phyloP scores from a whole-genome alignment of 2,888 invertebrate genomes.

The Eupithecia subumbrata region DNA sequence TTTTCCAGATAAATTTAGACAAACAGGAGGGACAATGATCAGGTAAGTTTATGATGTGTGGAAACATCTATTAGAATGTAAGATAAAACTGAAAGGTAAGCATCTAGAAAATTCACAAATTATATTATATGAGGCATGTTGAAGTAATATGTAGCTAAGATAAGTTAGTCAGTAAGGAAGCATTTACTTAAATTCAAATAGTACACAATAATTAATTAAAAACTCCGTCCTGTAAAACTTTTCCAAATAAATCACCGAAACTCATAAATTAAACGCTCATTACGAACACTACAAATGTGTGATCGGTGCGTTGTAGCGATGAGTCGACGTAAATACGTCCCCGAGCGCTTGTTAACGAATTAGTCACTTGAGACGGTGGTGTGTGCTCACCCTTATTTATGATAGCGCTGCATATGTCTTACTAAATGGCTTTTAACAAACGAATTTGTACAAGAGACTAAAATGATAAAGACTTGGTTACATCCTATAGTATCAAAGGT shows the following conservation, averaged over 20 bases:
- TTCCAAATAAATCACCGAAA: constrained; percentile 18
- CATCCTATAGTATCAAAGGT: neutral
- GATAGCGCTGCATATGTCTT: constrained; percentile 43
- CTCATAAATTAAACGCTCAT: constrained; percentile 49
- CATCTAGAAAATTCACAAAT: neutral
- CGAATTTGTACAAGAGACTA: neutral
- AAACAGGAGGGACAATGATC: neutral
- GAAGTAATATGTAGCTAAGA: neutral
- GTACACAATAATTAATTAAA: neutral
- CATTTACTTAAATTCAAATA: neutral
- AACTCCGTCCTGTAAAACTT: constrained; percentile 2
- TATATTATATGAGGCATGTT: neutral
- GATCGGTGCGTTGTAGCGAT: constrained; percentile 42
- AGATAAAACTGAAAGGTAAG: neutral
- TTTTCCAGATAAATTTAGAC: neutral
- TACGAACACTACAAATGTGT: constrained; percentile 65
- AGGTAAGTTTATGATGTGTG: neutral
- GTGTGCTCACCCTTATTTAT: constrained; percentile 69
- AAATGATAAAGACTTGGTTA: neutral
- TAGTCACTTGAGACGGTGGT: constrained; percentile 67
- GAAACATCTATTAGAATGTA: too few species aligned
- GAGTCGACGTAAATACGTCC: constrained; percentile 46
- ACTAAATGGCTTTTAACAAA: neutral
- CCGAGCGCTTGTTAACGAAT: constrained; percentile 80
- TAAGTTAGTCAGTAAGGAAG: neutral